Base-by-base conservation (phyloP, 92 coral and sea anemone species). In the Epizoanthus rinbou region DNA sequence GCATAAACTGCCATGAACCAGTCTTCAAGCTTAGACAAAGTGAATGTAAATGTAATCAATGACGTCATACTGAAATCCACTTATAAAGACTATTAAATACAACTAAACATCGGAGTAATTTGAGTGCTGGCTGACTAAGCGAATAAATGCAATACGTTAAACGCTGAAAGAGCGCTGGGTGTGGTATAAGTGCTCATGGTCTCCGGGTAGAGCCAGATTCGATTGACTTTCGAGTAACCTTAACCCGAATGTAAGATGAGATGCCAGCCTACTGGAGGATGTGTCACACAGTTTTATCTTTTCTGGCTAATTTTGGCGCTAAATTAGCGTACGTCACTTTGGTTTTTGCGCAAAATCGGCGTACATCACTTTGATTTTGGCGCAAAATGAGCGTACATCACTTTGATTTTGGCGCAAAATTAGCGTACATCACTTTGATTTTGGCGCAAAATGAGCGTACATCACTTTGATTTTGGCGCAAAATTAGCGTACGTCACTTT, bases 101-200 rank as follows among this genome's bases (percentile, higher is more conserved):
- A 18, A 15, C 22, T 22, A 22, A 74, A 25, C 3, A 22, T 6
- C 15, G 19, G 17, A 19, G 4, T 47, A 54, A 53, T 25, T 11
- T 74, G 19, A 45, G 63, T 39, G 43, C 14, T 16, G 31, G 25
- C 47, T 74, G 25, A 74, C 19, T 21, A 17, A 24, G 80, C 47
- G 64, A 53, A 19, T 56, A 74, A 74, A 74, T 74, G 80, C 80
- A 74, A 16, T 24, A 31, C 80, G 80, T 74, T 74, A 74, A 25
- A 25, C 5, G 80, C 80, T 53, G 63, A 74, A 74, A 14, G 65
- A 14, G 80, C 65, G 65, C 56, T 31, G 80, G 80, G 18, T 53
- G 80, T 74, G 80, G 47, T 54, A 74, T 54, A 53, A 54, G 80
- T 25, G 60, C 23, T 45, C 0, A 22, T 13, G 76, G 69, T 64